Conservation (phyloP, 1,140 invertebrate species). For the Pseudomyrmex flavicornis region DNA sequence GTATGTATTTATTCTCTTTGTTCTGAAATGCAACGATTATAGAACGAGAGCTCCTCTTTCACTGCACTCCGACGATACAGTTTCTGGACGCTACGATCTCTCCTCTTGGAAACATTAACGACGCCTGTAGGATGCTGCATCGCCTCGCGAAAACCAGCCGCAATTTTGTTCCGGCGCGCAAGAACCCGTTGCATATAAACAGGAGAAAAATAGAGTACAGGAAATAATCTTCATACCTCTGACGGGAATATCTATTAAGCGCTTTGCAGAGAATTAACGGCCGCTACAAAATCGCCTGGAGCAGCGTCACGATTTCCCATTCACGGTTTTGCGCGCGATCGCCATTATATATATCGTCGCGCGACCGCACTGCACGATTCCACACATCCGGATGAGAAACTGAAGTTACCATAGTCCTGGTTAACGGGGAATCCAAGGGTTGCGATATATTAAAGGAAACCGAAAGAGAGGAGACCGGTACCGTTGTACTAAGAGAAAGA, state of each 20-base stretch:
- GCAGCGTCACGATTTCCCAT: conserved; percentile 58
- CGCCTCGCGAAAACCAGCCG: conserved; percentile 3
- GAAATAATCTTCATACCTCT: conserved; percentile 50
- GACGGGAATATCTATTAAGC: conserved; percentile 61
- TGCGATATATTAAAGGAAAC: not conserved
- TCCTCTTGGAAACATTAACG: conserved; percentile 45
- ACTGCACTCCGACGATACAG: conserved; percentile 39
- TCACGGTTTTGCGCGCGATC: conserved; percentile 50
- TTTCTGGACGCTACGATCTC: conserved; percentile 38
- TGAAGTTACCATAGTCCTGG: not conserved
- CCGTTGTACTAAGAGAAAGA: conserved; percentile 60
- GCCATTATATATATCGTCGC: conserved; percentile 7
- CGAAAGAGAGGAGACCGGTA: conserved; percentile 38
- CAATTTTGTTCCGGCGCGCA: conserved; percentile 23
- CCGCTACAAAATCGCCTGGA: conserved; percentile 41
- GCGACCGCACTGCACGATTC: conserved; percentile 27
- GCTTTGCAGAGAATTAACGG: conserved; percentile 43
- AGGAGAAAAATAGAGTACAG: conserved; percentile 41
- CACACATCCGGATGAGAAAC: not conserved
- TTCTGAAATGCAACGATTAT: conserved; percentile 75
- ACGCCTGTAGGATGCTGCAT: not conserved
- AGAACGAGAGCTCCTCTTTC: conserved; percentile 70
- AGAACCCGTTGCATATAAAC: conserved; percentile 49
- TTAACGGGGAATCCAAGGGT: conserved; percentile 18
- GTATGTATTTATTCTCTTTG: conserved; percentile 73